A percentile compares a stretch with the other conserved stretches of the same genome.
phyloP scores from a whole-genome alignment of 1,140 invertebrate species.

The Brachionus rotundiformis region DNA sequence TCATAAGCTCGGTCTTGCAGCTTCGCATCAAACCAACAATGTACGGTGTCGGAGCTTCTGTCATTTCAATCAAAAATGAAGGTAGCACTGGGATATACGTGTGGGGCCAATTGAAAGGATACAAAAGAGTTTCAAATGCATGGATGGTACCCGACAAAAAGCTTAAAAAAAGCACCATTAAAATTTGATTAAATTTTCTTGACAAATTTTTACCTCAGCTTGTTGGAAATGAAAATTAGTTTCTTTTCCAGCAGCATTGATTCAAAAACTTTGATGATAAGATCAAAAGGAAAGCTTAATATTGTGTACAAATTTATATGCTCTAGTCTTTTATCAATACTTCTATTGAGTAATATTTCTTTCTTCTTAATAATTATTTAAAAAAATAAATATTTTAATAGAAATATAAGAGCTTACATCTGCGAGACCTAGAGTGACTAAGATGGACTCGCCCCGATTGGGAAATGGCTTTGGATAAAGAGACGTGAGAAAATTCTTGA shows the following conservation, averaged over 20 bases:
- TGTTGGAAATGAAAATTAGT: conserved; percentile 32
- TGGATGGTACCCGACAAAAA: conserved; percentile 72
- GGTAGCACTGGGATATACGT: conserved; percentile 77
- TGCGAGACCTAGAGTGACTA: conserved; percentile 14
- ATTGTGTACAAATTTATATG: conserved; percentile 42
- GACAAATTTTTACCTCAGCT: not conserved
- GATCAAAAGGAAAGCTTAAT: conserved; percentile 25
- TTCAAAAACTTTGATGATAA: conserved; percentile 27
- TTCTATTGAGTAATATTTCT: conserved; percentile 26
- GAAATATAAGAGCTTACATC: not conserved
- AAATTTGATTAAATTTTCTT: not conserved
- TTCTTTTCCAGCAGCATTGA: conserved; percentile 34
- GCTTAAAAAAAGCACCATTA: not conserved
- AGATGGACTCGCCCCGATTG: conserved; percentile 1
- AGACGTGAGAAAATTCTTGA: conserved; percentile 18
- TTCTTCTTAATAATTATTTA: not conserved
- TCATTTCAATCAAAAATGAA: conserved; percentile 71
- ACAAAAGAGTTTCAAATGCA: conserved; percentile 73
- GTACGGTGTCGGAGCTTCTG: conserved; percentile 75
- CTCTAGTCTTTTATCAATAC: not conserved
- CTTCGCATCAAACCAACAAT: conserved; percentile 71
- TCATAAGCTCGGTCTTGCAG: conserved; percentile 57
- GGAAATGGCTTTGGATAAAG: conserved; percentile 25
- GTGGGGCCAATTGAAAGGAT: conserved; percentile 79
- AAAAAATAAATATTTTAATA: too few species aligned